These are phyloP conservation scores for Xenops minutus DNA, from an alignment of 2,797 vertebrate genomes.

Conservation along the genomic window DNA sequence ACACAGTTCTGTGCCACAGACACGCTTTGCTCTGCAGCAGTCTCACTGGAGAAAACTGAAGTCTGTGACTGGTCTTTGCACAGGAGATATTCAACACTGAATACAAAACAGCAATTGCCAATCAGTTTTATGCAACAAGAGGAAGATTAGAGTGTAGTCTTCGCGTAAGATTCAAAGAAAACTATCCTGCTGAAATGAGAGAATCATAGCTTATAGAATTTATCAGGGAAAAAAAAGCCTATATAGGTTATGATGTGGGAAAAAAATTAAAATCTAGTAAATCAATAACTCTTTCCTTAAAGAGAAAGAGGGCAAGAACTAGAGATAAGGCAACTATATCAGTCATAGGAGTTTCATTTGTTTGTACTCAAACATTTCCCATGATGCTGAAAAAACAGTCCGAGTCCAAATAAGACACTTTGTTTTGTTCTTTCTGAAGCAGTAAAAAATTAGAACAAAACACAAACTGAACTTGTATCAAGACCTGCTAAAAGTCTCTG, in stretches of 20 bases:
- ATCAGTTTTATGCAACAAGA: not conserved
- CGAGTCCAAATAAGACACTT: not conserved
- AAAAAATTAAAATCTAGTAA: not conserved
- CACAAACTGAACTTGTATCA: not conserved
- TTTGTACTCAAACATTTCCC: not conserved
- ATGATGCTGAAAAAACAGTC: not conserved
- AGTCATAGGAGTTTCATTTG: not conserved
- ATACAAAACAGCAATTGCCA: not conserved
- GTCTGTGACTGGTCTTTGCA: not conserved
- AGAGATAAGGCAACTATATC: not conserved
- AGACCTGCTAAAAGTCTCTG: not conserved
- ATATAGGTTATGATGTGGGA: not conserved
- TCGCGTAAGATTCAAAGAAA: not conserved
- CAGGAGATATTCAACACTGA: not conserved
- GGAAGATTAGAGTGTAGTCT: not conserved
- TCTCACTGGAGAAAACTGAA: not conserved
- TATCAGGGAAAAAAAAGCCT: not conserved
- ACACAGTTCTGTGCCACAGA: not conserved
- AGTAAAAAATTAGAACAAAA: not conserved
- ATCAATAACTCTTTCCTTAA: not conserved
- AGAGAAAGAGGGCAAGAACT: not conserved
- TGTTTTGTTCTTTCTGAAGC: not conserved
- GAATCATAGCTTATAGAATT: not conserved
- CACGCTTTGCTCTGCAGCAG: rapidly evolving
- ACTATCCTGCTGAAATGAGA: not conserved